These are phyloP conservation scores for Carassius auratus DNA, from an alignment of 2,113 vertebrate species.

Conservation along the genomic window DNA sequence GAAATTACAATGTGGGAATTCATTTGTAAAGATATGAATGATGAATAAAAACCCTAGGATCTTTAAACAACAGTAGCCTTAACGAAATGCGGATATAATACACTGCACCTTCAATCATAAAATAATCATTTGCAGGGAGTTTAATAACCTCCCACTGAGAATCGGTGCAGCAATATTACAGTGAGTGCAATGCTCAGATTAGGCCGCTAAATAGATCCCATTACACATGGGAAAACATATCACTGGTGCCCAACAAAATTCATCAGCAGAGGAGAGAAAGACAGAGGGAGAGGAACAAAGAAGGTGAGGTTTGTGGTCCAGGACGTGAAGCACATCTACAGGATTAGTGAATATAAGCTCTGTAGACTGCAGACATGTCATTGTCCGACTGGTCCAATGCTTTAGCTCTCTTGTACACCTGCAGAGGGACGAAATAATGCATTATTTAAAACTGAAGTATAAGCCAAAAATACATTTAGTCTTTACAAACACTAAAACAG, in stretches of 20 bases:
- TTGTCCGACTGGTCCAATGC: conserved; percentile 99
- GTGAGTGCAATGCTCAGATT: conserved; percentile 71
- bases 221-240: conserved; percentile 37
- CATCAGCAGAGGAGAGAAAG: conserved; percentile 65
- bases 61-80: conserved; percentile 43
- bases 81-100: conserved; percentile 14
- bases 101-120: conserved; percentile 9
- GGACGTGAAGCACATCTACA: conserved; percentile 29
- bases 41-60: conserved; percentile 52
- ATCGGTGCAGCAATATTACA: conserved; percentile 45
- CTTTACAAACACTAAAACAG: no score
- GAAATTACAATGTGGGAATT: conserved; percentile 62
- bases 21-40: conserved; percentile 58
- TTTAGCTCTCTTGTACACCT: conserved; percentile 99
- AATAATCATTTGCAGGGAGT: conserved; percentile 34
- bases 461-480: neutral
- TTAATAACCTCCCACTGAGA: conserved; percentile 44
- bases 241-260: conserved; percentile 66
- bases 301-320: conserved; percentile 66
- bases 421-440: conserved; percentile 57
- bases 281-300: conserved; percentile 54
- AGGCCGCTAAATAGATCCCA: conserved; percentile 66
- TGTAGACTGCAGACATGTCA: conserved; percentile 97
- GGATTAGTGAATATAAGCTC: conserved; percentile 96
- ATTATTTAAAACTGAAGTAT: neutral